Conservation (phyloP, 2,797 vertebrate genomes). For the Trichosurus vulpecula region DNA sequence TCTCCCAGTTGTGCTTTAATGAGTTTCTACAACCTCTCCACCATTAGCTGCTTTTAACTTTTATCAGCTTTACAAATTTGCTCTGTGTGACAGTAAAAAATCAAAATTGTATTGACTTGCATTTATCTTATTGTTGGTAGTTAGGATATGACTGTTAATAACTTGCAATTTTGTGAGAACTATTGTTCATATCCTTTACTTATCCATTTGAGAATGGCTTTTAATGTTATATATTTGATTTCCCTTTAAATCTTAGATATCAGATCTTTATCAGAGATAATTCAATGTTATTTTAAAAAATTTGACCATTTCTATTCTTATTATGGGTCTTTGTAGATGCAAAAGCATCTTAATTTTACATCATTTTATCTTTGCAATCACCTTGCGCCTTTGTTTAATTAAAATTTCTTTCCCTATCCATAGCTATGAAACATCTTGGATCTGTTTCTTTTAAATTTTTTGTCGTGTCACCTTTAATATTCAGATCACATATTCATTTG, state of each 20-base stretch:
- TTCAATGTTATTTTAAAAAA: background rate
- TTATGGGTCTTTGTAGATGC: background rate
- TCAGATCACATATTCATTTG: background rate
- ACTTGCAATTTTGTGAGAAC: background rate
- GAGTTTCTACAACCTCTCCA: background rate
- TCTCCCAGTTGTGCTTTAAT: background rate
- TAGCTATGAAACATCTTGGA: background rate
- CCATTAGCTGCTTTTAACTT: background rate
- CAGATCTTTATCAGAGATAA: background rate
- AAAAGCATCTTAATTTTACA: background rate
- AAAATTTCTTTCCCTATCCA: background rate
- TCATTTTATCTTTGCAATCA: background rate
- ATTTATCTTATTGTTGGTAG: background rate
- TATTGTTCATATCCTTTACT: background rate
- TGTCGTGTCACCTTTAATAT: background rate
- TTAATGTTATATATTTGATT: background rate
- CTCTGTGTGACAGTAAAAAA: background rate
- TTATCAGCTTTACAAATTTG: background rate
- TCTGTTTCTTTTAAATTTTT: background rate
- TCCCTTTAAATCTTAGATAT: background rate
- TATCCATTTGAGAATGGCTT: background rate
- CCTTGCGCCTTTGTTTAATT: background rate
- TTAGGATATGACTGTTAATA: background rate
- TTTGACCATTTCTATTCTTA: background rate
- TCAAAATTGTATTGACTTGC: background rate